These are phyloP conservation scores for Penaeus japonicus DNA, from an alignment of 1,140 invertebrate genomes.

Conservation along the genomic window DNA sequence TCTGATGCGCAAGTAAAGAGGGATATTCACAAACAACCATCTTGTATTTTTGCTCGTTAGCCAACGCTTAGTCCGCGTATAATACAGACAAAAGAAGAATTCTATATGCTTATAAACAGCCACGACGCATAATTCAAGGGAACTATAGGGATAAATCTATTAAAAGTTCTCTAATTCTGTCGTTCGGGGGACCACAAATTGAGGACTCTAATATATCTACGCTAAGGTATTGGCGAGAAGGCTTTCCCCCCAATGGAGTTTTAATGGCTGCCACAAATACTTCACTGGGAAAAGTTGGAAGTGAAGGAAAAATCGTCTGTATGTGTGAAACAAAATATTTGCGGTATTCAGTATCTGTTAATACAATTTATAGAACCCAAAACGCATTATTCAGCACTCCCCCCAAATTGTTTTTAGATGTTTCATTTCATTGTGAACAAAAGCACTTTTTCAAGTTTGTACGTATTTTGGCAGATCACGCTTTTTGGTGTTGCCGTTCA, in stretches of 20 bases:
- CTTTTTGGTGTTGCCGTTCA: too few species aligned
- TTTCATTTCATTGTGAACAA: too few species aligned
- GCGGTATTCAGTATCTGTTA: too few species aligned
- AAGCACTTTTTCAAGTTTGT: too few species aligned
- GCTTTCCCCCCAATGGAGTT: neutral
- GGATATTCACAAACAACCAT: neutral
- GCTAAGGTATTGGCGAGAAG: constrained; percentile 30
- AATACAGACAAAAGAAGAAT: constrained; percentile 2
- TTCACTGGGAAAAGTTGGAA: constrained; percentile 14
- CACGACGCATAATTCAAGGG: constrained; percentile 1
- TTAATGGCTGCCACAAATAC: constrained; percentile 24
- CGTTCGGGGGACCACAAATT: constrained; percentile 26
- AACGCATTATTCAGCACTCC: neutral
- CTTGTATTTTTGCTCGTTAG: constrained; percentile 19
- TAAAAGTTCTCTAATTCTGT: constrained; percentile 43
- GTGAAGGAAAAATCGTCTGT: constrained; percentile 7
- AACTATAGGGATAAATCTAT: constrained; percentile 48
- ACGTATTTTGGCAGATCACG: too few species aligned
- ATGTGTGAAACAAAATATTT: neutral
- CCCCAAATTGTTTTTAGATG: too few species aligned
- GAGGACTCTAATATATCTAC: constrained; percentile 34
- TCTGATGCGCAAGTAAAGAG: neutral
- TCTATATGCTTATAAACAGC: neutral
- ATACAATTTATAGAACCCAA: neutral
- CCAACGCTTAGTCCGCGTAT: neutral